Base-by-base conservation (phyloP, 2,888 invertebrate species). In the Protophormia terraenovae region DNA sequence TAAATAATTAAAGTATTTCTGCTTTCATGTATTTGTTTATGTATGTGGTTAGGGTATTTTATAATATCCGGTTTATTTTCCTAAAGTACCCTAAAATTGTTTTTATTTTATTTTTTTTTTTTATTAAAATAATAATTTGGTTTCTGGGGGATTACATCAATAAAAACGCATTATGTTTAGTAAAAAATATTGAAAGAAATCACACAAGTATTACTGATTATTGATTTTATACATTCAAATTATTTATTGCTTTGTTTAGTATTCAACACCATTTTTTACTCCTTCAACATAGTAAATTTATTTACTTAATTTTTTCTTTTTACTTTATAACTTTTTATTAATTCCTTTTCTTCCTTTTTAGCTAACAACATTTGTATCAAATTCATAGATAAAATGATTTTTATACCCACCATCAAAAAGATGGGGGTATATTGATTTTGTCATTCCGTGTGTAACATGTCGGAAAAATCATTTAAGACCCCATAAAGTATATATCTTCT, bases 331-430 rank as follows among this genome's bases (percentile, higher is more conserved):
- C 27, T 53, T 76, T 53, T 19, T 27, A 27, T 50, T 27, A 53
- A 29, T 19, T 27, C 10, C 22, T 16, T 8, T 7, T 10, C 27
- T 12, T 62, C n/a, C 22, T 29, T 53, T 38, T 62, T 19, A 2
- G 38, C 38, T 78, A 29, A 60, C 62, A 78, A 22, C 64, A 41
- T 41, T 64, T 41, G 47, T 38, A 66, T 58, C 50, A 69, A 71
- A 71, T n/a, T n/a, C n/a, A n/a, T n/a, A n/a, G n/a, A n/a, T n/a
- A n/a, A n/a, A n/a, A n/a, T n/a, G n/a, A n/a, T n/a, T n/a, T n/a
- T n/a, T n/a, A n/a, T n/a, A n/a, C n/a, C n/a, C n/a, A n/a, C n/a
- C n/a, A n/a, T n/a, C n/a, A n/a, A n/a, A n/a, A n/a, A n/a, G n/a
- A n/a, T n/a, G n/a, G n/a, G n/a, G n/a, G n/a, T n/a, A n/a, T n/a